phyloP scores from a whole-genome alignment of 2,797 vertebrate genomes.

The Prunella strophiata region DNA sequence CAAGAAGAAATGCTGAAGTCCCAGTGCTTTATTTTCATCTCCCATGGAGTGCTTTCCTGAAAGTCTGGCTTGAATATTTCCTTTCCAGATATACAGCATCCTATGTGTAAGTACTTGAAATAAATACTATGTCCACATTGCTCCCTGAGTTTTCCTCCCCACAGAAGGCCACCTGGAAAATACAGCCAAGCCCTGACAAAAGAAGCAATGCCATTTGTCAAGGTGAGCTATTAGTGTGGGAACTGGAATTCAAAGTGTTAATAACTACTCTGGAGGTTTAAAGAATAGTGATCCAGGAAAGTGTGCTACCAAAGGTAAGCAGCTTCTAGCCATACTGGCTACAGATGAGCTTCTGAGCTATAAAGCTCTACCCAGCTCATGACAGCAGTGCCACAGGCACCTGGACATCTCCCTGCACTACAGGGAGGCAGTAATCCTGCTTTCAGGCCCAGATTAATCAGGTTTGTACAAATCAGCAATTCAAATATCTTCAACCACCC shows the following conservation, averaged over 20 bases:
- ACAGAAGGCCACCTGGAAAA: neutral
- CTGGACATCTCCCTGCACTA: neutral
- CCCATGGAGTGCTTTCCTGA: neutral
- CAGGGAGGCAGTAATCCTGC: neutral
- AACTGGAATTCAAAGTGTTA: neutral
- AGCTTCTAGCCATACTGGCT: neutral
- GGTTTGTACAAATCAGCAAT: neutral
- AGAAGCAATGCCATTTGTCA: neutral
- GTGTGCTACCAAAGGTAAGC: neutral
- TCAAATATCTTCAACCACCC: neutral
- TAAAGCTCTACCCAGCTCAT: neutral
- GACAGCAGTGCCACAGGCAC: neutral
- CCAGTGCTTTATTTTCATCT: neutral
- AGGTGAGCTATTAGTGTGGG: neutral
- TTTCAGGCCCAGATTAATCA: neutral
- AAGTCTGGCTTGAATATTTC: neutral
- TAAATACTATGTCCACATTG: fast-evolving
- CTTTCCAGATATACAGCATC: neutral
- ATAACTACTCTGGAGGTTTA: neutral
- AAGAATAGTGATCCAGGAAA: neutral
- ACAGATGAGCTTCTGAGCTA: neutral
- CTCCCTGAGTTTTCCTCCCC: neutral
- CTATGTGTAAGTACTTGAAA: neutral
- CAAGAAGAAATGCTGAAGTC: neutral
- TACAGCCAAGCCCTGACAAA: neutral